A percentile compares a stretch with the other conserved stretches of the same genome.
These are phyloP conservation scores for Myocastor coypus DNA, from an alignment of 2,113 vertebrate species.

Conservation along the genomic window DNA sequence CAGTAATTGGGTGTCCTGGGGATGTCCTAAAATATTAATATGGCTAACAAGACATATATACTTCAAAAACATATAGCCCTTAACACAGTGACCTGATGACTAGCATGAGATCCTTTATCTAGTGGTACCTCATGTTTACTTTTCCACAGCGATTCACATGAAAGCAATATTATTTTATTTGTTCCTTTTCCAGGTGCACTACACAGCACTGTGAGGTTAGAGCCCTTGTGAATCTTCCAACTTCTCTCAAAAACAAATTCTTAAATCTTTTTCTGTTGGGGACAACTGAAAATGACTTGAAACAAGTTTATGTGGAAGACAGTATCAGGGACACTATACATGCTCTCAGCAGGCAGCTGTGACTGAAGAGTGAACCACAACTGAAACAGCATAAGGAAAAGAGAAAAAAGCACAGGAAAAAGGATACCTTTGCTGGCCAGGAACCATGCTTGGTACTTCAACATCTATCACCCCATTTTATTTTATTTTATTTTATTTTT, in stretches of 20 bases:
- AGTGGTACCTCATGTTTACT: not conserved
- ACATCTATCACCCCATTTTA: not conserved
- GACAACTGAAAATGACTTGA: slow-evolving; percentile 72
- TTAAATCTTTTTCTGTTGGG: slow-evolving; percentile 79
- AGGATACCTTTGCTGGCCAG: not conserved
- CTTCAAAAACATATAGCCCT: not conserved
- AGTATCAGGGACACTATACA: not conserved
- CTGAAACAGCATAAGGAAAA: not conserved
- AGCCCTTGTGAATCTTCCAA: slow-evolving; percentile 33
- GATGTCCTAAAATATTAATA: slow-evolving; percentile 56
- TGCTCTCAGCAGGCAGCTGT: not conserved
- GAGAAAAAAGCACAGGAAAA: not conserved
- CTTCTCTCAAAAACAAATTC: slow-evolving; percentile 77
- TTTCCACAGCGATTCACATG: not conserved
- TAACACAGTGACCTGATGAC: not conserved
- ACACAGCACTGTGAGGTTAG: not conserved
- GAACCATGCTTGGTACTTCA: not conserved
- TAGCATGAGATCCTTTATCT: not conserved
- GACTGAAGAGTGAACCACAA: not conserved
- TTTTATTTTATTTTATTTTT: too few species aligned
- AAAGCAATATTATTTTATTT: slow-evolving; percentile 48
- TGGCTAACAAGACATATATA: slow-evolving; percentile 19
- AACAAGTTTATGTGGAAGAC: slow-evolving; percentile 72
- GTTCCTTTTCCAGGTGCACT: not conserved
- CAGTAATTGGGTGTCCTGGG: slow-evolving; percentile 25